Conservation (phyloP, 2,113 vertebrate species). For the Cephalopterus ornatus region DNA sequence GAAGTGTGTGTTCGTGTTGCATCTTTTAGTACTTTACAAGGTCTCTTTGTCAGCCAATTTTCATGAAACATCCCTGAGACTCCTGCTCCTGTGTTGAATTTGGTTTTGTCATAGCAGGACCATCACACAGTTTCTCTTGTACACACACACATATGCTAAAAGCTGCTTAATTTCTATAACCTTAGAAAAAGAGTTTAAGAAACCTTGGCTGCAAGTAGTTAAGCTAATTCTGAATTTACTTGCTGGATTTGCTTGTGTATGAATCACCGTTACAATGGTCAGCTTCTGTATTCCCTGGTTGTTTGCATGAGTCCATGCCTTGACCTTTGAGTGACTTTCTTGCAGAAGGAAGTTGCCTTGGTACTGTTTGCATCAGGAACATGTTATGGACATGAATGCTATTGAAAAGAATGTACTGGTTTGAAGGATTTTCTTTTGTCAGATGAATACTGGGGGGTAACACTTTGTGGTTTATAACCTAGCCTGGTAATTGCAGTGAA, state of each 20-base stretch:
- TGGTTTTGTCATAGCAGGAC: background rate
- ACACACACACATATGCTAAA: background rate
- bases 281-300: background rate
- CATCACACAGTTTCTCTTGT: background rate
- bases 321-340: background rate
- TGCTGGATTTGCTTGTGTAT: background rate
- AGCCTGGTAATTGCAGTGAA: background rate
- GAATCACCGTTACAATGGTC: background rate
- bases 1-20: background rate
- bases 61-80: background rate
- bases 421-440: background rate
- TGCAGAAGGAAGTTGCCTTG: background rate
- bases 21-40: background rate
- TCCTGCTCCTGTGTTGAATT: background rate
- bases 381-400: background rate
- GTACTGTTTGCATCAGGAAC: background rate
- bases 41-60: background rate
- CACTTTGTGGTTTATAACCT: background rate
- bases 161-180: background rate
- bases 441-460: background rate
- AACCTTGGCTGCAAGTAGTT: background rate
- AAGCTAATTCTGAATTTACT: background rate
- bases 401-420: background rate
- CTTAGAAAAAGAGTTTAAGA: background rate
- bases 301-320: accelerated